Evolutionary conservation across 1,140 invertebrate genomes (phyloP).

Genomic region (Zaprionus ghesquierei): DNA sequence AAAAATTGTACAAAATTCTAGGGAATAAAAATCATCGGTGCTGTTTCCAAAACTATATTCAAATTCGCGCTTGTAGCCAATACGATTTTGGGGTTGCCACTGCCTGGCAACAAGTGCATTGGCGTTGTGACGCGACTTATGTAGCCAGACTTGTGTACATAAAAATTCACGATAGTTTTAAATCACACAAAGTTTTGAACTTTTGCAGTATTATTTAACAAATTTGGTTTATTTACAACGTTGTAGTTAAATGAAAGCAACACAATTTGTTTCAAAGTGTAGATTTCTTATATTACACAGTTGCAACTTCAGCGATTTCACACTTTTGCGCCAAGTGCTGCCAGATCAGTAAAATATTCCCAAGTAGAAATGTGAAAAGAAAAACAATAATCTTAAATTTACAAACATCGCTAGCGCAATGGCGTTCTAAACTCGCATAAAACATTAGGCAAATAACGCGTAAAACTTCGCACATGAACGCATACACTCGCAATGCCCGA

Average conservation of each 20-base stretch:
- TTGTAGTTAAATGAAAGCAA: not conserved
- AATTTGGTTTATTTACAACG: not conserved
- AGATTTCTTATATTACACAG: not conserved
- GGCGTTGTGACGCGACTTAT: not conserved
- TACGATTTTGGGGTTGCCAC: not conserved
- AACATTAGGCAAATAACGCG: not conserved
- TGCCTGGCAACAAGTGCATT: not conserved
- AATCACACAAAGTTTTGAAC: not conserved
- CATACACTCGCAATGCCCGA: constrained; percentile 19
- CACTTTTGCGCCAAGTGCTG: not conserved
- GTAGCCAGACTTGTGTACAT: not conserved
- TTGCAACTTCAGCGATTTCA: not conserved
- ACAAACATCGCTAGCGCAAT: constrained; percentile 18
- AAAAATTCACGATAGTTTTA: not conserved
- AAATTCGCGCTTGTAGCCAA: not conserved
- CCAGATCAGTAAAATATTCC: not conserved
- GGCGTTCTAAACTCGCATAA: not conserved
- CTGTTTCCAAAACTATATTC: not conserved
- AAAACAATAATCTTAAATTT: constrained; percentile 4
- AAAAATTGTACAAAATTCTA: not conserved
- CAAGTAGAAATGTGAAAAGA: constrained; percentile 27
- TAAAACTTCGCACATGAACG: not conserved
- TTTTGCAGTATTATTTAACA: not conserved
- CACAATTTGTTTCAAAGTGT: not conserved
- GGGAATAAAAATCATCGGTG: not conserved